Conservation (phyloP, 2,888 invertebrate genomes). For the Notodonta ziczac region DNA sequence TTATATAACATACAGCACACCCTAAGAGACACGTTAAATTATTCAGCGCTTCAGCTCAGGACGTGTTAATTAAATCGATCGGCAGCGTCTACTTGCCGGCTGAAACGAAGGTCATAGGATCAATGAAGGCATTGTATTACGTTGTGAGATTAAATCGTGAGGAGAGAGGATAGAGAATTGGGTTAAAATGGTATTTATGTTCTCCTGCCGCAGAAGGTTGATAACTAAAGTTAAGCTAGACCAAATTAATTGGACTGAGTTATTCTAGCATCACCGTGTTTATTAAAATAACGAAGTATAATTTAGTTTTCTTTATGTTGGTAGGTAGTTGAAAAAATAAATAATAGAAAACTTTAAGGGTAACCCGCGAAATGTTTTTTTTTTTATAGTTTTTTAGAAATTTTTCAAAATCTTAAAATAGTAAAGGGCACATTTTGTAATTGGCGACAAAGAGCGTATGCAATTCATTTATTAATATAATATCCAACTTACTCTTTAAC, state of each 20-base stretch:
- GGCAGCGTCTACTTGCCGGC: slow-evolving; percentile 7
- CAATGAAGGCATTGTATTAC: not conserved
- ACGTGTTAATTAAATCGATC: slow-evolving; percentile 16
- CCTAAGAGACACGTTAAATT: not conserved
- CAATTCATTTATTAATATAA: no score
- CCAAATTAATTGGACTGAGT: not conserved
- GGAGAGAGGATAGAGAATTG: not conserved
- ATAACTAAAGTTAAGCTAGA: not conserved
- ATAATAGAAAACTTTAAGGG: no score
- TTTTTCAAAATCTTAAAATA: no score
- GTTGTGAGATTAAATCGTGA: not conserved
- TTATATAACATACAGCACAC: not conserved
- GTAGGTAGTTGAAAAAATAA: no score
- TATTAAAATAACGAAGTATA: not conserved
- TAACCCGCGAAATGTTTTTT: no score
- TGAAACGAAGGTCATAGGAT: slow-evolving; percentile 5
- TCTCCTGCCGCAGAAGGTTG: not conserved
- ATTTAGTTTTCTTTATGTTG: not conserved
- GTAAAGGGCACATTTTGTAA: no score
- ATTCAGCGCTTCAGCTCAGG: not conserved
- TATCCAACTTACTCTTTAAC: no score
- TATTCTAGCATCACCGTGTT: not conserved
- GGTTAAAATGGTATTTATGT: not conserved
- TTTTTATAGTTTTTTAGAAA: no score
- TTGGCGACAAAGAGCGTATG: no score